Percentiles rank a stretch among this genome's conserved stretches.
These are phyloP conservation scores for Ambastaia sidthimunki DNA, from an alignment of 2,797 vertebrate genomes.

Conservation along the genomic window DNA sequence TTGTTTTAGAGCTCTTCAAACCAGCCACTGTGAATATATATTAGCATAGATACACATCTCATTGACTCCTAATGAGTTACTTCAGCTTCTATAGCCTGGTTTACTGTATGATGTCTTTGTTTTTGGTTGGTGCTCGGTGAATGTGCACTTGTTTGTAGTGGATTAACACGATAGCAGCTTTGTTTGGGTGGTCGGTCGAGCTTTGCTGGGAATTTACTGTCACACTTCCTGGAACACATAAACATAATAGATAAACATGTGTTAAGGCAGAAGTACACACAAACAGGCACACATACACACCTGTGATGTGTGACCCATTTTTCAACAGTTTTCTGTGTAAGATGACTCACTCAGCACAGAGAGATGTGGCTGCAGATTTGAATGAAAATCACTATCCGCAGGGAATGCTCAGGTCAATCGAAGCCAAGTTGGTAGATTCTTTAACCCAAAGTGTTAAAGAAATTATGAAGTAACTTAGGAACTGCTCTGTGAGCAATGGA, in stretches of 20 bases:
- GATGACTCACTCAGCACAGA: constrained; percentile 13
- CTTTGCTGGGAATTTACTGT: constrained; percentile 15
- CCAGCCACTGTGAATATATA: constrained; percentile 42
- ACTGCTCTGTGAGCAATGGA: not conserved
- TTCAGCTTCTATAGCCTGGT: constrained; percentile 11
- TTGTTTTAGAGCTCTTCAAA: constrained; percentile 52
- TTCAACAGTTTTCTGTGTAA: not conserved
- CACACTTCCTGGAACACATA: not conserved
- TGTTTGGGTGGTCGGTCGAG: constrained; percentile 5
- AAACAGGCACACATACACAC: not conserved
- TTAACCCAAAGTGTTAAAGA: not conserved
- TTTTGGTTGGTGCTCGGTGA: constrained; percentile 17
- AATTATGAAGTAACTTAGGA: not conserved
- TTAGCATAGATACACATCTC: constrained; percentile 34
- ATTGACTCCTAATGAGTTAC: constrained; percentile 37
- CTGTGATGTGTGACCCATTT: constrained; percentile 7
- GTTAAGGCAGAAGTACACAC: constrained; percentile 2
- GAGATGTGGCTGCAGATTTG: not conserved
- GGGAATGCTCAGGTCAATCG: not conserved
- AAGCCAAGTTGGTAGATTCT: constrained; percentile 17
- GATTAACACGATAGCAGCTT: constrained; percentile 12
- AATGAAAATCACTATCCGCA: not conserved
- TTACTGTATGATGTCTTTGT: constrained; percentile 19
- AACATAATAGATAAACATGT: not conserved
- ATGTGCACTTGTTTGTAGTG: constrained; percentile 24